phyloP scores from a whole-genome alignment of 2,797 vertebrate genomes.

The Onychomys leucogaster region DNA sequence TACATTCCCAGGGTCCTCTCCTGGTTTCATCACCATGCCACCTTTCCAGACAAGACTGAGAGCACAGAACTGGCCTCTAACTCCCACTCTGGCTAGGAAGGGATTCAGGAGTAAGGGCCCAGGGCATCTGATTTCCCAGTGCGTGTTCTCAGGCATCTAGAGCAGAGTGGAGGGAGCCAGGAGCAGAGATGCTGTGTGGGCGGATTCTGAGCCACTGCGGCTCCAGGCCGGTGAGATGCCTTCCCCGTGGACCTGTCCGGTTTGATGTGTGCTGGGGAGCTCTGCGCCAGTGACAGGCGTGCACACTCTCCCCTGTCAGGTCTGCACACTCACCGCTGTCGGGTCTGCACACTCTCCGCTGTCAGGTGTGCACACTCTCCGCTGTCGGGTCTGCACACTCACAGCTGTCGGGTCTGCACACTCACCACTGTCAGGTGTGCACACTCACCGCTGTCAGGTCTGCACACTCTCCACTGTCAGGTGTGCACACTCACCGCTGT shows the following conservation, averaged over 20 bases:
- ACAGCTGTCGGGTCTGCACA: not conserved
- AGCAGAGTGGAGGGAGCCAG: not conserved
- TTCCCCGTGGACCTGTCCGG: not conserved
- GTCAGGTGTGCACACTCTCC: not conserved
- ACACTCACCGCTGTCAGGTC: accelerated
- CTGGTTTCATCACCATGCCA: accelerated
- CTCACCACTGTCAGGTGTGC: not conserved
- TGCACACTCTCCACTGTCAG: not conserved
- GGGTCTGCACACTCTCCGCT: not conserved
- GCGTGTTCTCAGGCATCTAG: too few relatives aligned
- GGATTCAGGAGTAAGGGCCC: not conserved
- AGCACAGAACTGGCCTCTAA: not conserved
- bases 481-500: not conserved
- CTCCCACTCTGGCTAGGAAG: not conserved
- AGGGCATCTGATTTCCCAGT: accelerated
- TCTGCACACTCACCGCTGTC: not conserved
- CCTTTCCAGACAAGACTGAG: not conserved
- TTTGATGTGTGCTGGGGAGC: accelerated
- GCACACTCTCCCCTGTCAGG: not conserved
- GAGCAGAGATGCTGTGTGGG: not conserved
- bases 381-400: not conserved
- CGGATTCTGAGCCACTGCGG: accelerated
- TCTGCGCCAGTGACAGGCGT: not conserved
- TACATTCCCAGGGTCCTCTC: not conserved
- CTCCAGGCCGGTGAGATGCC: accelerated